Base-by-base conservation (phyloP, 2,797 vertebrate species). In the Iguana delicatissima region DNA sequence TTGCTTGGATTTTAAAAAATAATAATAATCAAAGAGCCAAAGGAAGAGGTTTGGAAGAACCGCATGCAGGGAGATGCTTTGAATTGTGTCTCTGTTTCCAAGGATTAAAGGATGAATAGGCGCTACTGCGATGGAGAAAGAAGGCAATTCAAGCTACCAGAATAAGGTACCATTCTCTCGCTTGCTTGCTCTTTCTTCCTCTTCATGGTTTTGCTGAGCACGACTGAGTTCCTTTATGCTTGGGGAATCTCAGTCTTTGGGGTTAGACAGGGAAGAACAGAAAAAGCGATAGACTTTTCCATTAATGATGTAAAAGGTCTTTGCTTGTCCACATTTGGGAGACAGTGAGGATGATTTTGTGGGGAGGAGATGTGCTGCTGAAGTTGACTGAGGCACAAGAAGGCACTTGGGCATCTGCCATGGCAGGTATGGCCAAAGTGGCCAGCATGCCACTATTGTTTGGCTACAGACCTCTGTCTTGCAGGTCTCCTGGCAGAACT, bases 121-220 rank as follows among this genome's bases (percentile, higher is more conserved):
- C 97, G 96, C 97, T 96, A 95, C 94, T 96, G 95, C 94, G 93
- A 97, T 98, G 97, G 98, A 97, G 98, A 97, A 97, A 98, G 96
- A 96, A 95, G 96, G 95, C 94, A 59, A 95, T 93, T 95, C 90
- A 89, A 97, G 98, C 97, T 97, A 90, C 96, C 96, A 92, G 90
- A 95, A 95, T 94, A 97, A 99, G 98, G 98, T 99, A 98, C 98
- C 97, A 87, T 86, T 92, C 81, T 90, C 77, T 14, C 46, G 95
- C 94, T 86, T 67, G 90, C 89, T 88, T 80, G 90, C 77, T 89
- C 7, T 57, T 9, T 32, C 86, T n/a, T 22, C 52, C 72, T 90
- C 87, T 92, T 42, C 77, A 3, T 93, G 91, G 94, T 85, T 91
- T 76, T 94, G 93, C 95, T 81, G 94, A 90, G 93, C 95, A 91